Percentiles rank a stretch among this genome's conserved stretches.
These are phyloP conservation scores for Drosophila pseudoananassae DNA, from an alignment of 1,140 invertebrate species.

Conservation along the genomic window DNA sequence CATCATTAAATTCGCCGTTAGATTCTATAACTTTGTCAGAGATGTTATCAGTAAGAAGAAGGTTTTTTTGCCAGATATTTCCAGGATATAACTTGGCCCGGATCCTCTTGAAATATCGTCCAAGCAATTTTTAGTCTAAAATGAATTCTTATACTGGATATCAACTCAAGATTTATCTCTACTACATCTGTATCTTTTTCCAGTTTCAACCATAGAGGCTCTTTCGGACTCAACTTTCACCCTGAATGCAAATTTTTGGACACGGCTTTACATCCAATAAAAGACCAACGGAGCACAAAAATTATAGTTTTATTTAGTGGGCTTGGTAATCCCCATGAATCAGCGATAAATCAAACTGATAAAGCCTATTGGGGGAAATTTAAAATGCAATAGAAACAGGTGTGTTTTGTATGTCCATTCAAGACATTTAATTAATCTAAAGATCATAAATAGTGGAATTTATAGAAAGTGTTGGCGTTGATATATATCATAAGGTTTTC, in stretches of 20 bases:
- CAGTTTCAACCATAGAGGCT: neutral
- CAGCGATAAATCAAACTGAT: slow-evolving; percentile 6
- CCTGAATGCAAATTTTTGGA: neutral
- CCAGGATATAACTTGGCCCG: too few species aligned
- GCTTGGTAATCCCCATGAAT: neutral
- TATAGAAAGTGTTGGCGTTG: neutral
- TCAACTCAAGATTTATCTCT: too few species aligned
- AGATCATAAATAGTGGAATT: neutral
- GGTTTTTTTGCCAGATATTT: too few species aligned
- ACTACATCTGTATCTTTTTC: neutral
- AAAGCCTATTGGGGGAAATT: neutral
- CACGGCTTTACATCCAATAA: neutral
- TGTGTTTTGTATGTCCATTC: neutral
- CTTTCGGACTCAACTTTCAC: neutral
- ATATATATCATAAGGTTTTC: neutral
- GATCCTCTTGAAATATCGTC: too few species aligned
- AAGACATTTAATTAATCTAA: neutral
- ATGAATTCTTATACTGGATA: too few species aligned
- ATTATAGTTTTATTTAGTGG: neutral
- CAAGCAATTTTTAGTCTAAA: too few species aligned
- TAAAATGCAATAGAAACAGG: neutral
- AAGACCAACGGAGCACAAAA: neutral
- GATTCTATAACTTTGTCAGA: too few species aligned
- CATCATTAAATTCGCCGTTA: too few species aligned
- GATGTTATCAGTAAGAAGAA: too few species aligned